A percentile compares a stretch with the other conserved stretches of the same genome.
These are phyloP conservation scores for Slavum lentiscoides DNA, from an alignment of 2,888 invertebrate genomes.

Conservation along the genomic window DNA sequence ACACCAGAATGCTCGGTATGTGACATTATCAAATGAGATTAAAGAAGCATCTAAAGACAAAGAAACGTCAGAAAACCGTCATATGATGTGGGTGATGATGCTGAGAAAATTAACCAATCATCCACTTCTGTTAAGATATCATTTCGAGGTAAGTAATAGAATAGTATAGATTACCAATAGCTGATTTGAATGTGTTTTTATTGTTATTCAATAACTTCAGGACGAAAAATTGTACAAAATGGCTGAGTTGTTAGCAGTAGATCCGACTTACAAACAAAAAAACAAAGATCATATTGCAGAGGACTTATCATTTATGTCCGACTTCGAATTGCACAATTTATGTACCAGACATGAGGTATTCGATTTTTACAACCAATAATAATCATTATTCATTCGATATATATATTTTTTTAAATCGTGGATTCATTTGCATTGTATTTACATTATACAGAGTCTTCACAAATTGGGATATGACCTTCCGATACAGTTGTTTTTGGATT, in stretches of 20 bases:
- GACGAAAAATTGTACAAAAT: constrained; percentile 63
- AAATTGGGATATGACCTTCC: constrained; percentile 65
- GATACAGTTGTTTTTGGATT: constrained; percentile 72
- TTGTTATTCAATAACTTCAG: constrained; percentile 53
- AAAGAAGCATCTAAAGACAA: constrained; percentile 58
- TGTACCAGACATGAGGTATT: constrained; percentile 69
- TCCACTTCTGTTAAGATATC: constrained; percentile 78
- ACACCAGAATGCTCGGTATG: constrained; percentile 76
- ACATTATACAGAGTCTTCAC: constrained; percentile 64
- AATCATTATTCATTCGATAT: not conserved
- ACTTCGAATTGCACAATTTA: constrained; percentile 86
- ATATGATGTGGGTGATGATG: constrained; percentile 87
- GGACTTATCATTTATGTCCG: constrained; percentile 84
- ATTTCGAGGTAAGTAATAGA: constrained; percentile 62
- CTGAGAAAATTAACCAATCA: constrained; percentile 93
- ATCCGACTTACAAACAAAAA: constrained; percentile 74
- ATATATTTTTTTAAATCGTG: not conserved
- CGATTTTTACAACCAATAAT: not conserved
- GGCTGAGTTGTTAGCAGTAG: constrained; percentile 70
- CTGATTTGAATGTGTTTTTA: constrained; percentile 13
- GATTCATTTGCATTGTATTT: not conserved
- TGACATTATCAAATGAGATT: constrained; percentile 71
- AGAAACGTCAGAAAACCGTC: constrained; percentile 64
- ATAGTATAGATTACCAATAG: not conserved
- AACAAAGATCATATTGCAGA: constrained; percentile 80